Evolutionary conservation across 2,113 vertebrate genomes (phyloP).

Genomic region (Scopus umbretta): DNA sequence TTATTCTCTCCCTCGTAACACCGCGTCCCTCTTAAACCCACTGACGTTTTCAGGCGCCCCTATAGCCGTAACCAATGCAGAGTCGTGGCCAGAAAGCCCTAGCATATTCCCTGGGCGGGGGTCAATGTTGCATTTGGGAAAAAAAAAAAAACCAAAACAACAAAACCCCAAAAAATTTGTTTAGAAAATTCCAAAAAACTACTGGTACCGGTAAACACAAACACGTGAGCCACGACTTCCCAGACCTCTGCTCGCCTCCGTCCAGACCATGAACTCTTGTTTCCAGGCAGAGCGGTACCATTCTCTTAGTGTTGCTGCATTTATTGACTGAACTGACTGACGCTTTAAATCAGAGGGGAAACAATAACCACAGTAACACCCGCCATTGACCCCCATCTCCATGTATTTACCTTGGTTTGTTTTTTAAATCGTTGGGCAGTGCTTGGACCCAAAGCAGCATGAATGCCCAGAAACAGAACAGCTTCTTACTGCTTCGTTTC

Average conservation of each 20-base stretch:
- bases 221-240: no score
- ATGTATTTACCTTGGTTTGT: not conserved
- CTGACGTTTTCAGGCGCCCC: not conserved
- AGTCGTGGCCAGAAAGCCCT: not conserved
- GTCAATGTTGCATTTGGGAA: not conserved
- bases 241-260: not conserved
- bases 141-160: not conserved
- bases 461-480: not conserved
- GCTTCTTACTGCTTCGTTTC: not conserved
- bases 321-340: not conserved
- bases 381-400: not conserved
- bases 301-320: not conserved
- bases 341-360: not conserved
- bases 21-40: not conserved
- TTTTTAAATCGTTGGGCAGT: not conserved
- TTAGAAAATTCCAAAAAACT: not conserved
- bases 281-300: not conserved
- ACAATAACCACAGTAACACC: not conserved
- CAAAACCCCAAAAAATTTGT: not conserved
- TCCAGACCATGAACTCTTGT: not conserved
- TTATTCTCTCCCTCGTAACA: not conserved
- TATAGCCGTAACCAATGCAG: not conserved
- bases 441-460: not conserved
- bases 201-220: not conserved
- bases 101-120: not conserved